Base-by-base conservation (phyloP, 2,888 invertebrate species). In the Tipula lateralis region DNA sequence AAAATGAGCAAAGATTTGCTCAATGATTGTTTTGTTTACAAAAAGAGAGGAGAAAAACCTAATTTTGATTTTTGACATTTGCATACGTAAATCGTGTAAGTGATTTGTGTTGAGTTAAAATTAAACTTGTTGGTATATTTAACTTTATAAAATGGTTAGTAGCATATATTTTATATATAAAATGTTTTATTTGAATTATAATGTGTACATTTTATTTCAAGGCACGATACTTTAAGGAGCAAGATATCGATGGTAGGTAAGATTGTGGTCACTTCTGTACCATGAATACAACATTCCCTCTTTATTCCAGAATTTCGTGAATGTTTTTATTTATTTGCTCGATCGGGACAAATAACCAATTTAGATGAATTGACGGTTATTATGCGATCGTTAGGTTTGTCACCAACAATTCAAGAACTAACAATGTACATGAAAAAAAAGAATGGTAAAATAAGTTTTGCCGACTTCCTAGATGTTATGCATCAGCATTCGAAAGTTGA, bases 381-480 rank as follows among this genome's bases (percentile, higher is more conserved):
- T 36, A 99, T 98, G 98, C 91, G 98, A 86, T 98, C 98, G 0
- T 91, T 99, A 6, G 98, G 97, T 0, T 94, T 97, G 91, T 97
- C 97, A 86, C 98, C 98, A 0, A 99, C 98, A 0, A 96, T 96
- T 85, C 95, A 95, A 84, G 99, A 99, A 89, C 91, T 98, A 50
- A 94, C 95, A 86, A 94, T 94, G 88, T 97, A 96, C 89, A 92
- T 95, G 84, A 94, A 94, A 88, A 94, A 94, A 85, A 88, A 92
- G 92, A 95, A 94, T 86, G 97, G 97, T 0, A 96, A 96, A 91
- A 96, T 97, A 95, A 95, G 95, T 0, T 99, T 99, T 90, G 97
- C 98, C 0, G 97, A 98, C 88, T 98, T 99, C 88, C 90, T 99
- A 83, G 97, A 98, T 88, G 96, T 98, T 0, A 97, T 98, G 96